Base-by-base conservation (phyloP, 2,113 vertebrate species). In the Plectropomus leopardus region DNA sequence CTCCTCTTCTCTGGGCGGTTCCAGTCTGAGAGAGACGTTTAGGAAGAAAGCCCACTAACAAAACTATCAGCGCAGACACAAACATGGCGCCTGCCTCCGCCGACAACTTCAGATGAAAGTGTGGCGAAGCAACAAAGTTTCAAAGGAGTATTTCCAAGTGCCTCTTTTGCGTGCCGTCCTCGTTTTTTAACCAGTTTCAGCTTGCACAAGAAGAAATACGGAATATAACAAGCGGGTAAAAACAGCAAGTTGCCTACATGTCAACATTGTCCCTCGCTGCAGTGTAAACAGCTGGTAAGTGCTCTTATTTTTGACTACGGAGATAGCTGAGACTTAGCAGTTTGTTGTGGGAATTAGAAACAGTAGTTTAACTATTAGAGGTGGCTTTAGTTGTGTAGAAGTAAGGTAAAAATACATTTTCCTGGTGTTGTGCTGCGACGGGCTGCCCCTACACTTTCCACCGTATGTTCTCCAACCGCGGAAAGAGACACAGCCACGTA, bases 201-300 rank as follows among this genome's bases (percentile, higher is more conserved):
- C 26, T 65, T 71, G 80, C 64, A 45, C 17, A 11, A 26, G 14
- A 13, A 69, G 15, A 57, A 68, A 59, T 13, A 83, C 88, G 90
- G 91, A 82, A 51, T 86, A 80, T 28, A 68, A 36, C 69, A n/a
- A 59, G 80, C 60, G 65, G 86, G 32, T 60, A 40, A 68, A 85
- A 88, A 55, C 85, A 75, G 81, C 86, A 82, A 92, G 83, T 90
- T 89, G 92, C 88, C 91, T 95, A 58, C 94, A 95, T 95, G 95
- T 92, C 93, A 90, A 91, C 93, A 83, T 76, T 68, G 86, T 89
- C 85, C 63, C 72, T 75, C 7, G 8, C 76, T 68, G 88, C 85
- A 60, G 79, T 60, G 81, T 95, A 89, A 95, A 93, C 94, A 94
- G 94, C 94, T 94, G 95, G 95, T 95, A 90, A 90, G 95, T 95